Evolutionary conservation across 2,888 invertebrate species (phyloP), one percentile per base, ranked within the genome.

Genomic region (Epinotia ramella): DNA sequence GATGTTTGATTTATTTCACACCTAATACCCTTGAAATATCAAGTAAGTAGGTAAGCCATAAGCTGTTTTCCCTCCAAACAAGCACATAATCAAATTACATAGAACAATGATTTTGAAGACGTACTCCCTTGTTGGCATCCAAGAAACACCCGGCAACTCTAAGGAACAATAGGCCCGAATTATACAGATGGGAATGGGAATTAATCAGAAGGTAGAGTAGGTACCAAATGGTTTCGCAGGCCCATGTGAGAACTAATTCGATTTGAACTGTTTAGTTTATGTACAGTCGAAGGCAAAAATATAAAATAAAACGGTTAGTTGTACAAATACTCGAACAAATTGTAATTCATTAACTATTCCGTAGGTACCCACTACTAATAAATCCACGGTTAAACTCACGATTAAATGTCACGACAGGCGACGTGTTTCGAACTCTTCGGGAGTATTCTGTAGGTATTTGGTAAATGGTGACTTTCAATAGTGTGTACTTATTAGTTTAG

Each of bases 161-260:
- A 77, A 44, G 79, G 79, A 81, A 84, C 84, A 84, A 84, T 85
- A 78, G 81, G 63, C 77, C 77, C 80, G 83, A 86, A 84, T 85
- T 85, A 84, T 84, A 82, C 86, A 83, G 82, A 81, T 83, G 83
- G 84, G 83, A 86, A 84, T 85, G 83, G 84, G 84, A 83, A 84
- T 86, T 84, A 84, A 84, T 86, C 84, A 84, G 80, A 62, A 80
- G 66, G 79, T 79, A 77, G n/a, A 3, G 77, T n/a, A n/a, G n/a
- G n/a, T 78, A 28, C 53, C 33, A 65, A 65, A 70, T 65, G 70
- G 49, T 70, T 73, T 73, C 64, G 53, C 63, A 56, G 71, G 67
- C 44, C 53, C 65, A 75, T 70, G 60, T 70, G 72, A 60, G 59
- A 49, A 70, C 69, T 63, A 69, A 74, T 69, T 70, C 56, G 59